Evolutionary conservation across 2,888 invertebrate species (phyloP).

Genomic region (Eupithecia subumbrata): DNA sequence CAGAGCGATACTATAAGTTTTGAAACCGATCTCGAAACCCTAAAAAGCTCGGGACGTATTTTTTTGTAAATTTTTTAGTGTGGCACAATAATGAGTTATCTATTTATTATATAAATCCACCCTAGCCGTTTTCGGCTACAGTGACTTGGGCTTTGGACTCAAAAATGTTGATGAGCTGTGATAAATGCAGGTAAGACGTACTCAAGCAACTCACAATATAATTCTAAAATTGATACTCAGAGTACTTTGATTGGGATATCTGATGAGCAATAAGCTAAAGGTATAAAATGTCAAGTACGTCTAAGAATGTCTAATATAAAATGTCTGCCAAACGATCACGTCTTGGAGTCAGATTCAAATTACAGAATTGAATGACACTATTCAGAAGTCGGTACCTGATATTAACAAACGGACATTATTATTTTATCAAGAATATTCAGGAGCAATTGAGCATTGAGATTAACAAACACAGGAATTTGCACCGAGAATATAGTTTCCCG

Average conservation of each 20-base stretch:
- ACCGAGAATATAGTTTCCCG: neutral
- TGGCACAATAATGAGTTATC: no score
- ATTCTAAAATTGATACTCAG: neutral
- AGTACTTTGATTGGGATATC: neutral
- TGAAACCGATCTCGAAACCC: no score
- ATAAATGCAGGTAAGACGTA: neutral
- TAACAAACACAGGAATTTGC: neutral
- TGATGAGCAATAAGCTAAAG: neutral
- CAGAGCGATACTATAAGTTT: no score
- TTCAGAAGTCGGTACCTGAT: neutral
- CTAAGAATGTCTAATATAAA: neutral
- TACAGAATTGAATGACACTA: neutral
- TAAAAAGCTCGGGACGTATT: no score
- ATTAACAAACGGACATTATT: neutral
- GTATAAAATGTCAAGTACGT: neutral
- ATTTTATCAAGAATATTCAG: neutral
- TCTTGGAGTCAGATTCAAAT: neutral
- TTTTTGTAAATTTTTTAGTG: no score
- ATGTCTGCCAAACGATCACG: neutral
- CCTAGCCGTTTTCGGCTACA: no score
- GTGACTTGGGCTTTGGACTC: no score
- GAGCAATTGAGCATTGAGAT: neutral
- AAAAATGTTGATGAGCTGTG: no score
- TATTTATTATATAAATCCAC: no score
- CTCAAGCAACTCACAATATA: neutral